These are phyloP conservation scores for Pelosia muscerda DNA, from an alignment of 2,888 invertebrate genomes.

Conservation along the genomic window DNA sequence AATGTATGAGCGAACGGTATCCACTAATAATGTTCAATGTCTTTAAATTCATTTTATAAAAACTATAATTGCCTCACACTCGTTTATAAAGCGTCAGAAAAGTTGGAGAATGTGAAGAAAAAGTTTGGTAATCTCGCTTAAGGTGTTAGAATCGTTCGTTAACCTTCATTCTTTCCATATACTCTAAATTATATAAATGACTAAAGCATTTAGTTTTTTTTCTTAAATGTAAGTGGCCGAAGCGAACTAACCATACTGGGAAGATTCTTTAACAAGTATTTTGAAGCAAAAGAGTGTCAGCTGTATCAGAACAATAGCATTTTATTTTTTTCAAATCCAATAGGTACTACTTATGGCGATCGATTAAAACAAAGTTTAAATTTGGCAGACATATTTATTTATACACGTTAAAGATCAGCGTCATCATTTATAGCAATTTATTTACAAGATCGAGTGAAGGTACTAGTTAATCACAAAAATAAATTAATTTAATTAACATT, in stretches of 20 bases:
- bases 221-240: constrained; percentile 27
- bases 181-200: constrained; percentile 65
- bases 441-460: constrained; percentile 83
- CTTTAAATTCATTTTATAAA: constrained; percentile 50
- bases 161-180: constrained; percentile 60
- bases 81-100: constrained; percentile 56
- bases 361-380: constrained; percentile 71
- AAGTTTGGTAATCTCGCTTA: constrained; percentile 60
- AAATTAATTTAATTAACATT: constrained; percentile 76
- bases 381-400: constrained; percentile 87
- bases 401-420: constrained; percentile 84
- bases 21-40: constrained; percentile 29
- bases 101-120: constrained; percentile 61
- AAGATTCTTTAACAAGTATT: constrained; percentile 50
- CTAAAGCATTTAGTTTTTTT: constrained; percentile 62
- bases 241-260: constrained; percentile 34
- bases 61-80: constrained; percentile 60
- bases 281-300: constrained; percentile 51
- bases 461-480: constrained; percentile 83
- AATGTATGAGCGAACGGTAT: constrained; percentile 13
- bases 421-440: constrained; percentile 82
- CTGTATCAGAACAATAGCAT: constrained; percentile 55
- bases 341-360: constrained; percentile 29
- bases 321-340: constrained; percentile 41
- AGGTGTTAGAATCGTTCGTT: constrained; percentile 73